These are phyloP conservation scores for Phainopepla nitens DNA, from an alignment of 2,113 vertebrate genomes.

Conservation along the genomic window DNA sequence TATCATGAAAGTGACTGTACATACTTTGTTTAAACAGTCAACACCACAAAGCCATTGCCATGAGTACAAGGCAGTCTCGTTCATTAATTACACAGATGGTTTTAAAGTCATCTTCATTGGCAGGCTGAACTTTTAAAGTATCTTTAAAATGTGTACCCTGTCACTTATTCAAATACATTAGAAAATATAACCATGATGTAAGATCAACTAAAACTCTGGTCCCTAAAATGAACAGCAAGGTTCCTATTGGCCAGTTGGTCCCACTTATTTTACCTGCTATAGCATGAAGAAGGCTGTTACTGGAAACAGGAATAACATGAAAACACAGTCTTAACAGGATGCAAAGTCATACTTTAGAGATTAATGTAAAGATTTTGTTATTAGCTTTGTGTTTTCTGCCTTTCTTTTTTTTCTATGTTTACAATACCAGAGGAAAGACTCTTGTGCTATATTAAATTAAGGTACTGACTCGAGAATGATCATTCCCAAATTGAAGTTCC, in stretches of 20 bases:
- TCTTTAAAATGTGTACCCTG: neutral
- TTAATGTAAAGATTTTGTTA: neutral
- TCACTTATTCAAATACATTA: neutral
- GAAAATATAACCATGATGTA: neutral
- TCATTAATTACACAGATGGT: neutral
- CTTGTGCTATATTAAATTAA: neutral
- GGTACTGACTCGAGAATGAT: constrained; percentile 7
- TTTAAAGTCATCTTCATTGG: neutral
- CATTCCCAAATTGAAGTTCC: constrained; percentile 15
- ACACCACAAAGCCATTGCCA: neutral
- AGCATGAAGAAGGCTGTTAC: neutral
- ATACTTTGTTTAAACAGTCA: neutral
- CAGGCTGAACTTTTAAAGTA: neutral
- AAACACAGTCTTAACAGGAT: neutral
- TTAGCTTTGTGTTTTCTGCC: neutral
- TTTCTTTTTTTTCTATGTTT: neutral
- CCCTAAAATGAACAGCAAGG: neutral
- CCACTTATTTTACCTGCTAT: neutral
- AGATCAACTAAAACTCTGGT: neutral
- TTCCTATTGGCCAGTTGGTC: neutral
- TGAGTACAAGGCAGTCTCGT: neutral
- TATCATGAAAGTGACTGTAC: accelerated
- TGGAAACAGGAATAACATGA: neutral
- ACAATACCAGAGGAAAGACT: neutral
- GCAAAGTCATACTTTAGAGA: neutral